phyloP scores from a whole-genome alignment of 2,888 invertebrate genomes.

The Clostera curtula region DNA sequence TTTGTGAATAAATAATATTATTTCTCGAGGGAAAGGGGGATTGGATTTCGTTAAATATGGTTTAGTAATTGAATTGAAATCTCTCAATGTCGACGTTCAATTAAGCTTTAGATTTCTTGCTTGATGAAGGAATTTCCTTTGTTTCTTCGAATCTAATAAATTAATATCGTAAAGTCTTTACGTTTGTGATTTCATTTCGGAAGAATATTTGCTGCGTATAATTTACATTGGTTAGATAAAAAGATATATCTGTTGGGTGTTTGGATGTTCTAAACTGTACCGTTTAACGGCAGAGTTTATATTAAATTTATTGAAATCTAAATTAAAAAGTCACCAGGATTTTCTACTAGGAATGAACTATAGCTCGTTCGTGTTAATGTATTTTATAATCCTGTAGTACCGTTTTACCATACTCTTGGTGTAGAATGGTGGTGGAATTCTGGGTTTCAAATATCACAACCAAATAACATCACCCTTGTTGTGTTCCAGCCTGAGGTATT shows the following conservation, averaged over 20 bases:
- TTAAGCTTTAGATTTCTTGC: constrained; percentile 67
- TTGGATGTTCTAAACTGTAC: no score
- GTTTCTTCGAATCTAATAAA: constrained; percentile 55
- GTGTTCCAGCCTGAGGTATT: no score
- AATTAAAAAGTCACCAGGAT: neutral
- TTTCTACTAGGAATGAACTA: no score
- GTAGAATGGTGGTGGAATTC: no score
- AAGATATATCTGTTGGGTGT: no score
- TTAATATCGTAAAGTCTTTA: constrained; percentile 39
- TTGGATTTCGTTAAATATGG: constrained; percentile 76
- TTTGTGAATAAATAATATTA: constrained; percentile 75
- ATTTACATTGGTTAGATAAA: neutral
- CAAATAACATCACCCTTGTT: constrained; percentile 10
- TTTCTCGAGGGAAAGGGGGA: constrained; percentile 70
- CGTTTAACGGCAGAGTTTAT: neutral
- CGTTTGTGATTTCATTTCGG: constrained; percentile 20
- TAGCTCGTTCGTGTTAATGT: no score
- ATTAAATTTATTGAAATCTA: neutral
- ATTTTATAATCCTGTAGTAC: no score
- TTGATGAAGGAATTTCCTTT: constrained; percentile 64
- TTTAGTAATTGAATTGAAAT: constrained; percentile 76
- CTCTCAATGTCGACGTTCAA: constrained; percentile 75
- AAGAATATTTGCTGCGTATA: constrained; percentile 1
- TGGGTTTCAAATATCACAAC: constrained; percentile 1
- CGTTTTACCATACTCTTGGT: no score